Conservation (phyloP, 2,797 vertebrate genomes). For the Eulemur coronatus region DNA sequence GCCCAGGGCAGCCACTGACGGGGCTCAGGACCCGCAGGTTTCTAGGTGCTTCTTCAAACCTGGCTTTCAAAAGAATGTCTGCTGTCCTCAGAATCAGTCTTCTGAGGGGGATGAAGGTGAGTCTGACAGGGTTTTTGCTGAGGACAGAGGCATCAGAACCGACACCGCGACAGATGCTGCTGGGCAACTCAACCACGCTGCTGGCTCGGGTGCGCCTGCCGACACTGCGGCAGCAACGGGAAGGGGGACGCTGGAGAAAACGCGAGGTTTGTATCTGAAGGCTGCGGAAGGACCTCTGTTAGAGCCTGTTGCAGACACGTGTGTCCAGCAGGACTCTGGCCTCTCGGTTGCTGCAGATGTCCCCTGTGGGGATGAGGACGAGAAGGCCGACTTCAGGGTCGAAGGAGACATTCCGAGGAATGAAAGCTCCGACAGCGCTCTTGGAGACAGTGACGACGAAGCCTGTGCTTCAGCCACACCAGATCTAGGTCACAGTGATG, state of each 20-base stretch:
- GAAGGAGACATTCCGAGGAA: constrained; percentile 88
- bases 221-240: neutral
- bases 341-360: constrained; percentile 72
- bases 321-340: constrained; percentile 62
- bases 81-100: constrained; percentile 10
- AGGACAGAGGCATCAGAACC: constrained; percentile 59
- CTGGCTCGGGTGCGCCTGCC: neutral
- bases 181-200: neutral
- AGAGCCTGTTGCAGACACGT: constrained; percentile 34
- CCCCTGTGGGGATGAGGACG: constrained; percentile 81
- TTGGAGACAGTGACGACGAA: constrained; percentile 91
- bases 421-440: constrained; percentile 90
- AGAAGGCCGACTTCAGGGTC: constrained; percentile 70
- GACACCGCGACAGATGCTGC: neutral
- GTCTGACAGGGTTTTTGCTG: constrained; percentile 42
- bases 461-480: constrained; percentile 51
- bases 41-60: constrained; percentile 49
- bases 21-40: constrained; percentile 45
- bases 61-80: constrained; percentile 5
- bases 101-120: constrained; percentile 38
- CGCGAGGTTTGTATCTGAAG: constrained; percentile 49
- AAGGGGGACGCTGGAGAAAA: constrained; percentile 29
- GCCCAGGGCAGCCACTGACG: neutral
- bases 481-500: constrained; percentile 1
- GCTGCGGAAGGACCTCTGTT: neutral